Base-by-base conservation (phyloP, 2,888 invertebrate species). In the Sthenelais limicola region DNA sequence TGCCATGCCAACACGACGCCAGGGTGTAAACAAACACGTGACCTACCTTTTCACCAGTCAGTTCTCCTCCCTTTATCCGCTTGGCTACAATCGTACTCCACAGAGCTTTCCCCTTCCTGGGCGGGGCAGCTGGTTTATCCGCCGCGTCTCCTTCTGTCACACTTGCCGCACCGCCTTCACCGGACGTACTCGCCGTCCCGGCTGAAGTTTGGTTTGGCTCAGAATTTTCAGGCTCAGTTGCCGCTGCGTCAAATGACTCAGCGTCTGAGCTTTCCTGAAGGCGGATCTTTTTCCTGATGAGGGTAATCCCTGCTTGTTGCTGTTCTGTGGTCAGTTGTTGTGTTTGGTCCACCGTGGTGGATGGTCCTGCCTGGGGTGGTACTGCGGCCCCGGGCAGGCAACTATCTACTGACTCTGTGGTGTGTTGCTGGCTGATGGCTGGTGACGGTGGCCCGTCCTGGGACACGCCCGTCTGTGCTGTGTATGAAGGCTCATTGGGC, bases 31-130 rank as follows among this genome's bases (percentile, higher is more conserved):
- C n/a, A n/a, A n/a, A n/a, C n/a, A n/a, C n/a, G n/a, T n/a, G n/a
- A n/a, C 28, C 38, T 62, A 62, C 62, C 62, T 62, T 62, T 5
- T 38, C 62, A 9, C 38, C 26, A n/a, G 12, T 62, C 62, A 38
- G 26, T n/a, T 62, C 62, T 62, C 43, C 62, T 62, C 62, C n/a
- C 62, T 62, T 62, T 35, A 62, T 62, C 38, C 28, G 35, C 62
- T 62, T 62, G 26, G 62, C 62, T 12, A 62, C 62, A 62, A 62
- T 62, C 62, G 62, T 62, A 62, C 62, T 62, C 62, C 62, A 62
- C 26, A 62, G 62, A 62, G 62, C 35, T 38, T 62, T 62, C 38
- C 62, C 62, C 38, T 62, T 62, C 26, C 24, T 33, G 15, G 38
- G 38, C 18, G 18, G 2, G 62, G 24, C 38, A 12, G 62, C 38